phyloP scores from a whole-genome alignment of 2,113 vertebrate species.

The Lipotes vexillifer region DNA sequence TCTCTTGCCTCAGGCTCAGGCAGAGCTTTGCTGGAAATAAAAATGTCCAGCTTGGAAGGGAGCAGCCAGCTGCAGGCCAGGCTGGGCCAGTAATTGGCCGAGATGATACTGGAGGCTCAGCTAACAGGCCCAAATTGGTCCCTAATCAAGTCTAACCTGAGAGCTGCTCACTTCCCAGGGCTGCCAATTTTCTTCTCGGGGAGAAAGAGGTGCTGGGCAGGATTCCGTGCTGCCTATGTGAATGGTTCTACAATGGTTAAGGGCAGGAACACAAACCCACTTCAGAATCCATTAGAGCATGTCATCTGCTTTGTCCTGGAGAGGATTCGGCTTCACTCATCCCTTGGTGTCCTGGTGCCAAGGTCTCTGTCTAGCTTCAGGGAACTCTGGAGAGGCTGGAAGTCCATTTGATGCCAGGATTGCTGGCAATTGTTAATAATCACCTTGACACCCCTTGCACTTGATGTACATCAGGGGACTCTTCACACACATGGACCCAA shows the following conservation, averaged over 20 bases:
- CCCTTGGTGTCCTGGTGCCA: conserved; percentile 13
- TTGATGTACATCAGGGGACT: background rate
- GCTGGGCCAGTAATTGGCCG: conserved; percentile 58
- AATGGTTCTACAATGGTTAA: background rate
- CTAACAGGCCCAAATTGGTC: conserved; percentile 64
- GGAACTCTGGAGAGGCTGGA: background rate
- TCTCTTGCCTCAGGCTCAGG: conserved; percentile 64
- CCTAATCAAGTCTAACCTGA: conserved; percentile 66
- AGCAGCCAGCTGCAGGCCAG: conserved; percentile 62
- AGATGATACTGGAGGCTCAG: conserved; percentile 52
- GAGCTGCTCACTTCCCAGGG: conserved; percentile 45
- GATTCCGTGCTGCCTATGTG: background rate
- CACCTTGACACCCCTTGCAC: background rate
- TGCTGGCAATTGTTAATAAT: background rate
- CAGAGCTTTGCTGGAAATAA: conserved; percentile 64
- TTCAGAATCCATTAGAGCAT: conserved; percentile 32
- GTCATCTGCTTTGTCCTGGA: conserved; percentile 46
- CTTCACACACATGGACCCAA: background rate
- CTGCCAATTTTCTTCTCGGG: conserved; percentile 60
- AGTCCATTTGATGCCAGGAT: background rate
- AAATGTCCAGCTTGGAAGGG: conserved; percentile 62
- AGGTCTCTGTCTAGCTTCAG: background rate
- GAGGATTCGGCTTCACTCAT: background rate
- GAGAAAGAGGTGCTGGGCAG: conserved; percentile 19
- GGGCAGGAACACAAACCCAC: conserved; percentile 37